A percentile compares a stretch with the other conserved stretches of the same genome.
Evolutionary conservation across 37 sponge, comb jelly and placozoan species (phyloP).

Genomic region (Crambe crambe): DNA sequence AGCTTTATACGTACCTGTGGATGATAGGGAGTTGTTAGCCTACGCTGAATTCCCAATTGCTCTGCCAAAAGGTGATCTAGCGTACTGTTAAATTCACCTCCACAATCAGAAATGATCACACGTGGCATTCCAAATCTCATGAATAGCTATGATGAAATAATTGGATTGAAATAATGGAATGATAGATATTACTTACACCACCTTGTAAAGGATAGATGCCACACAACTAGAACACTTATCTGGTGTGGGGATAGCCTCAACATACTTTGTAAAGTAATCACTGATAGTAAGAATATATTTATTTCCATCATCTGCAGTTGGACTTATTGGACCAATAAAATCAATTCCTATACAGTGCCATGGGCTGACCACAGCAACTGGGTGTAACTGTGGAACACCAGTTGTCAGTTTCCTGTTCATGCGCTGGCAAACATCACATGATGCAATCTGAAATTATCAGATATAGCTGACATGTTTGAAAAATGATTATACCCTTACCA

Average conservation of each 20-base stretch:
- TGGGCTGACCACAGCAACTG: constrained; percentile 48
- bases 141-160: constrained; percentile 40
- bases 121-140: constrained; percentile 66
- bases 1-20: constrained; percentile 48
- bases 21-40: constrained; percentile 62
- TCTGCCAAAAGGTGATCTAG: constrained; percentile 24
- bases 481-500: no score
- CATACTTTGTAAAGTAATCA: no score
- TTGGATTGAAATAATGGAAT: constrained; percentile 20
- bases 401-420: constrained; percentile 55
- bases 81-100: constrained; percentile 58
- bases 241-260: no score
- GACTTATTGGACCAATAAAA: constrained; percentile 55
- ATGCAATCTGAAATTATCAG: constrained; percentile 40
- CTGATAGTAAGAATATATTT: no score
- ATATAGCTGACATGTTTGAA: no score
- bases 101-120: constrained; percentile 54
- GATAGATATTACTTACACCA: constrained; percentile 60
- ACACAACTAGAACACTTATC: no score
- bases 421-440: constrained; percentile 63
- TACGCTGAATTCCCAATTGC: constrained; percentile 39
- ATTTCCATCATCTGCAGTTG: no score
- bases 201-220: no score
- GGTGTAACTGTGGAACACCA: constrained; percentile 51
- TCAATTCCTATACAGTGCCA: constrained; percentile 78